phyloP scores from a whole-genome alignment of 1,140 invertebrate species.

The Eulimnadia texana region DNA sequence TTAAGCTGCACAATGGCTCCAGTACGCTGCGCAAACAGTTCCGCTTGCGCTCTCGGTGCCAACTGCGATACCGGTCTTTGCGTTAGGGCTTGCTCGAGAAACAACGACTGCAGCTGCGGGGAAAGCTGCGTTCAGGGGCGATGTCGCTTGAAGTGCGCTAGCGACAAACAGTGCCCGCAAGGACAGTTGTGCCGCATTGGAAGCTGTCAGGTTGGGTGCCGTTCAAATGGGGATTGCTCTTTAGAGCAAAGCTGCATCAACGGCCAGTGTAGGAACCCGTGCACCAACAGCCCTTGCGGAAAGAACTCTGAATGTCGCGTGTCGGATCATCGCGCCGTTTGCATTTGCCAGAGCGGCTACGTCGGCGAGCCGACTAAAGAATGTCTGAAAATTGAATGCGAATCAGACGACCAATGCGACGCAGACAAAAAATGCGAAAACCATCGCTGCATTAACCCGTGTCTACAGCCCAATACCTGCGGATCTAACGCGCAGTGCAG shows the following conservation, averaged over 20 bases:
- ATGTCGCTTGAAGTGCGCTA: slow-evolving; percentile 38
- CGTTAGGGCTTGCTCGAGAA: slow-evolving; percentile 29
- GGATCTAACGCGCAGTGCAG: slow-evolving; percentile 72
- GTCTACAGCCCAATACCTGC: slow-evolving; percentile 54
- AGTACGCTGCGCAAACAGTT: slow-evolving; percentile 42
- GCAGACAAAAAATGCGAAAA: slow-evolving; percentile 54
- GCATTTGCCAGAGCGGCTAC: slow-evolving; percentile 49
- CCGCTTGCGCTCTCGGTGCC: slow-evolving; percentile 36
- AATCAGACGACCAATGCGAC: slow-evolving; percentile 58
- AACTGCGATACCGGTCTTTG: slow-evolving; percentile 56
- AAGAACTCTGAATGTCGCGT: slow-evolving; percentile 18
- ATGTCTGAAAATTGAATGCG: slow-evolving; percentile 43
- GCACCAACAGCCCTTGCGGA: slow-evolving; percentile 37
- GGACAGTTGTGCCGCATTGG: slow-evolving; percentile 47
- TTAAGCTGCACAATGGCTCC: slow-evolving; percentile 35
- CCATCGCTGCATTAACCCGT: slow-evolving; percentile 63
- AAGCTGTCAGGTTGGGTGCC: slow-evolving; percentile 55
- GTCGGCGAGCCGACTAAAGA: slow-evolving; percentile 37
- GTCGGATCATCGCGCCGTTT: slow-evolving; percentile 13
- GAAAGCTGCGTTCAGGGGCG: slow-evolving; percentile 24
- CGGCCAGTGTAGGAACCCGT: slow-evolving; percentile 59
- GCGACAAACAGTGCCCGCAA: slow-evolving; percentile 46
- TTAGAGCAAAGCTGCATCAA: slow-evolving; percentile 56
- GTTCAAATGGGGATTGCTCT: slow-evolving; percentile 60
- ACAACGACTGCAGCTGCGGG: slow-evolving; percentile 24